Evolutionary conservation across 2,113 vertebrate genomes (phyloP).

Genomic region (Oreochromis spilurus): DNA sequence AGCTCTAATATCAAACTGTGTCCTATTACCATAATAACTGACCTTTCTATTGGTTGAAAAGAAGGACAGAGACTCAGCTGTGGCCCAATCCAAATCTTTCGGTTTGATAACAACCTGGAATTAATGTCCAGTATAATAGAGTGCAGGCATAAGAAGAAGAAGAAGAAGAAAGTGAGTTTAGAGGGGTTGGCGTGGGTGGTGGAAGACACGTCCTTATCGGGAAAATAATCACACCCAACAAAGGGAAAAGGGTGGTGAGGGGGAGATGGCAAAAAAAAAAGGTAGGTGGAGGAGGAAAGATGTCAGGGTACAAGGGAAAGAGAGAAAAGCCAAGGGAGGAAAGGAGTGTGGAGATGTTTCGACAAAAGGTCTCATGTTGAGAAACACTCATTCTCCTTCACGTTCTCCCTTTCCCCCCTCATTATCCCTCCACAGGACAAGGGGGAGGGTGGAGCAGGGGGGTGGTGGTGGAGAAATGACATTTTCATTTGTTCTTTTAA

Average conservation of each 20-base stretch:
- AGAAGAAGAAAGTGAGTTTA: not conserved
- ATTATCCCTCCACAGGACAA: conserved; percentile 58
- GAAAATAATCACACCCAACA: not conserved
- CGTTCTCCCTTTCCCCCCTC: conserved; percentile 49
- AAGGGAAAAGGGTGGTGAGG: not conserved
- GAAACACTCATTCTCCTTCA: conserved; percentile 47
- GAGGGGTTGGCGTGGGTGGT: not conserved
- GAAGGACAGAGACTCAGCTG: not conserved
- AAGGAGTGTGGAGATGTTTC: conserved; percentile 34
- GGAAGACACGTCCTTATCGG: not conserved
- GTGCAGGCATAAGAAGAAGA: not conserved
- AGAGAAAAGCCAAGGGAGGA: not conserved
- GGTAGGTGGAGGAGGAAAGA: conserved; percentile 8
- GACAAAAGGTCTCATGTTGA: conserved; percentile 64
- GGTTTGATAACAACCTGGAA: conserved; percentile 45
- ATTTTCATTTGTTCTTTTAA: conserved; percentile 72
- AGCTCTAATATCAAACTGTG: conserved; percentile 52
- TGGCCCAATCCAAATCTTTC: conserved; percentile 6
- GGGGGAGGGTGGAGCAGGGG: not conserved
- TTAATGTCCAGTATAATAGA: conserved; percentile 37
- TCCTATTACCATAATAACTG: conserved; percentile 55
- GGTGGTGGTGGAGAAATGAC: conserved; percentile 31
- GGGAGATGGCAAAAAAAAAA: not conserved
- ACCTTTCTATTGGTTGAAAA: conserved; percentile 53
- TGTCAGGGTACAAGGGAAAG: not conserved